phyloP scores from a whole-genome alignment of 1,140 invertebrate genomes.

The Saccostrea echinata region DNA sequence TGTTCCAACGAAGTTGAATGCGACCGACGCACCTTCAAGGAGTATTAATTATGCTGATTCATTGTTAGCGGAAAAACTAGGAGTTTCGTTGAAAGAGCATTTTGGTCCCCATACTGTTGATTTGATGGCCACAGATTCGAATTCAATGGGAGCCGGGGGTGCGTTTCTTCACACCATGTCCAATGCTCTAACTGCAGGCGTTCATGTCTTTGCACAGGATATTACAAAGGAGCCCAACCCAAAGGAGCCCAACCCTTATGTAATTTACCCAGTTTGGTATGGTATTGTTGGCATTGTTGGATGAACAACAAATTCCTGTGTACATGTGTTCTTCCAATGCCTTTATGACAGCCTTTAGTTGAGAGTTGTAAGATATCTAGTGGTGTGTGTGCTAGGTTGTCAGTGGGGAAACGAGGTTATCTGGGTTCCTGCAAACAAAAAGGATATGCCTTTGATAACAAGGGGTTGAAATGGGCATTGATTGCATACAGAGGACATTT shows the following conservation, averaged over 20 bases:
- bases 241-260: constrained; percentile 49
- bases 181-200: constrained; percentile 39
- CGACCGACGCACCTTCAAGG: constrained; percentile 3
- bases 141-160: constrained; percentile 6
- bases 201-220: constrained; percentile 49
- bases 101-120: constrained; percentile 50
- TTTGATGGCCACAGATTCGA: constrained; percentile 53
- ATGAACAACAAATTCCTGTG: constrained; percentile 41
- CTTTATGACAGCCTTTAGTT: neutral
- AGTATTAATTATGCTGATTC: constrained; percentile 3
- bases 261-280: constrained; percentile 47
- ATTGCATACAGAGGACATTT: neutral
- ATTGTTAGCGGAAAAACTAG: constrained; percentile 39
- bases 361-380: neutral
- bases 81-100: neutral
- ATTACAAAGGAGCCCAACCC: constrained; percentile 28
- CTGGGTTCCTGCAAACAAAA: neutral
- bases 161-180: constrained; percentile 40
- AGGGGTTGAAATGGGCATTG: neutral
- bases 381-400: neutral
- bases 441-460: neutral
- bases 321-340: constrained; percentile 29
- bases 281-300: constrained; percentile 42
- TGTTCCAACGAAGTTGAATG: constrained; percentile 29
- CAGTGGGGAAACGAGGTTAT: neutral